Conservation (phyloP, 2,797 vertebrate species). For the Rhinoraja longicauda region DNA sequence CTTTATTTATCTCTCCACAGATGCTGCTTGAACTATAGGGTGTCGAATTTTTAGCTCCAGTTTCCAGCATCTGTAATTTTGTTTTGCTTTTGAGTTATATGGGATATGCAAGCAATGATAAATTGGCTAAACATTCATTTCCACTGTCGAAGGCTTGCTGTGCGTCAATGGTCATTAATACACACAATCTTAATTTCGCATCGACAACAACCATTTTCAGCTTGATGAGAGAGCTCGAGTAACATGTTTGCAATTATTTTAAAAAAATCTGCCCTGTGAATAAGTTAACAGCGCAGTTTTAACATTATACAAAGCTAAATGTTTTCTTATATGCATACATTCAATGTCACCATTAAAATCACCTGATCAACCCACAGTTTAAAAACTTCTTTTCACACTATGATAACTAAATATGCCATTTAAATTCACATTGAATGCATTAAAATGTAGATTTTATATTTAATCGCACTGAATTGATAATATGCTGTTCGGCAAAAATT, state of each 20-base stretch:
- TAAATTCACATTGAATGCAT: neutral
- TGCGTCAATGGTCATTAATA: neutral
- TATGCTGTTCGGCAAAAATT: neutral
- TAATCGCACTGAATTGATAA: neutral
- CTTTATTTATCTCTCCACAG: too few relatives aligned
- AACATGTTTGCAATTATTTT: neutral
- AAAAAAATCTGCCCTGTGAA: neutral
- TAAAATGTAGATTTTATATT: neutral
- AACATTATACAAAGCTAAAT: neutral
- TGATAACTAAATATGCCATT: neutral
- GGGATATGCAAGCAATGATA: neutral
- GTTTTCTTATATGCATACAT: neutral
- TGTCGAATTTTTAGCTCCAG: too few relatives aligned
- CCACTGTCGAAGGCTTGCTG: neutral
- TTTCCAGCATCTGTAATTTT: too few relatives aligned
- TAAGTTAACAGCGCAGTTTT: neutral
- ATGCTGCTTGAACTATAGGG: too few relatives aligned
- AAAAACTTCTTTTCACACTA: conserved; percentile 14
- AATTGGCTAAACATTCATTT: neutral
- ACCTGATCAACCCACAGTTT: neutral
- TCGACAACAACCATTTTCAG: neutral
- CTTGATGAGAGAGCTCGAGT: neutral
- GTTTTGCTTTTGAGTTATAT: too few relatives aligned
- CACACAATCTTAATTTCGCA: neutral
- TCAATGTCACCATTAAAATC: conserved; percentile 22